Conservation (phyloP, 2,888 invertebrate species). For the Polia nebulosa region DNA sequence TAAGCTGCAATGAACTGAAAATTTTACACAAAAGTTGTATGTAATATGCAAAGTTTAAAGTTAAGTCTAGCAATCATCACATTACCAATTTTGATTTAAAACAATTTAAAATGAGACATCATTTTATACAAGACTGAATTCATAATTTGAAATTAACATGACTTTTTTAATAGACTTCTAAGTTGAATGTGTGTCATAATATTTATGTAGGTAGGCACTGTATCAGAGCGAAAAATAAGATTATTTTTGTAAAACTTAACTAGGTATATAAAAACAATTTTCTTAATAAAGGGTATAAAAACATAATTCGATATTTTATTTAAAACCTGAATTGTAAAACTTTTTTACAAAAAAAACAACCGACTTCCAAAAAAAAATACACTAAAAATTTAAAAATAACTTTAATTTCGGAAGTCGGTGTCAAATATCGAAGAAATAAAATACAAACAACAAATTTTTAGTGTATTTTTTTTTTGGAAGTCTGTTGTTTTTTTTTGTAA, state of each 20-base stretch:
- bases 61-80: background rate
- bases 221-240: slow-evolving; percentile 20
- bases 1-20: background rate
- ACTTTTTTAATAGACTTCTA: background rate
- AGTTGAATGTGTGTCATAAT: background rate
- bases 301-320: background rate
- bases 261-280: slow-evolving; percentile 15
- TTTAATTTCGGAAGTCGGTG: no score
- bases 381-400: no score
- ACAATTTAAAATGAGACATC: no score
- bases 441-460: no score
- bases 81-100: slow-evolving; percentile 10
- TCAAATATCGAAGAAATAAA: no score
- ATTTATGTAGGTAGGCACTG: slow-evolving; percentile 7
- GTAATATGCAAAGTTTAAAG: background rate
- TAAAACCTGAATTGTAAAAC: background rate
- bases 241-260: slow-evolving; percentile 51
- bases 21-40: slow-evolving; percentile 2
- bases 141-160: slow-evolving; percentile 27
- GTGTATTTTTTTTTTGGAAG: no score
- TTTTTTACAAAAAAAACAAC: no score
- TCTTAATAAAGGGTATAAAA: slow-evolving; percentile 35
- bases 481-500: no score
- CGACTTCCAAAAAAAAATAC: no score
- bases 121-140: slow-evolving; percentile 63